Evolutionary conservation across 2,888 invertebrate species (phyloP).

Genomic region (Vannuccia rotundouncinata): DNA sequence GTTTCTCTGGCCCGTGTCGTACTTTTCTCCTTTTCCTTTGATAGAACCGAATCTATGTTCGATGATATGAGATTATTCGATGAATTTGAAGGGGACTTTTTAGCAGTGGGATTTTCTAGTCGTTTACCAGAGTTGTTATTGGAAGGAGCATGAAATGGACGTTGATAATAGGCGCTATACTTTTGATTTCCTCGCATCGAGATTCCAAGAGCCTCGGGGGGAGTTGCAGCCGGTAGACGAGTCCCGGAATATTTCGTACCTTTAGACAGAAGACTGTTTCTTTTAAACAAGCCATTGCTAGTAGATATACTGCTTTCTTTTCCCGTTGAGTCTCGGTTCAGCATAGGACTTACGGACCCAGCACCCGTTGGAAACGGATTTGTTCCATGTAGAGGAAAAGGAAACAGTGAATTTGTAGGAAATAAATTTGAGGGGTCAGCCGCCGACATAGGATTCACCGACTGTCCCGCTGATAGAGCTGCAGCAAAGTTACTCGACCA

Average conservation of each 20-base stretch:
- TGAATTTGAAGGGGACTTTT: conserved; percentile 11
- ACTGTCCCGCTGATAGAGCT: background rate
- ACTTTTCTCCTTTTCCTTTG: conserved; percentile 18
- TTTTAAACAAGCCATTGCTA: background rate
- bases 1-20: conserved; percentile 34
- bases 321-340: background rate
- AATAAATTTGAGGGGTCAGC: background rate
- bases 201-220: conserved; percentile 30
- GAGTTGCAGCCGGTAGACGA: background rate
- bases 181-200: conserved; percentile 35
- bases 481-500: conserved; percentile 10
- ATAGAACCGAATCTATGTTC: background rate
- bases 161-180: conserved; percentile 34
- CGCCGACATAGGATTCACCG: background rate
- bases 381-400: background rate
- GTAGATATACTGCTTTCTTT: background rate
- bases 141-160: background rate
- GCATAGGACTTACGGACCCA: background rate
- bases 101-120: conserved; percentile 1
- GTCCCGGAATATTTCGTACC: background rate
- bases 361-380: background rate
- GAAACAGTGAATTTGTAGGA: conserved; percentile 3
- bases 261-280: background rate
- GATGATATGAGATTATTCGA: background rate
- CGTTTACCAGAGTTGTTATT: background rate